phyloP scores from a whole-genome alignment of 2,797 vertebrate species.

The Natrix natrix region DNA sequence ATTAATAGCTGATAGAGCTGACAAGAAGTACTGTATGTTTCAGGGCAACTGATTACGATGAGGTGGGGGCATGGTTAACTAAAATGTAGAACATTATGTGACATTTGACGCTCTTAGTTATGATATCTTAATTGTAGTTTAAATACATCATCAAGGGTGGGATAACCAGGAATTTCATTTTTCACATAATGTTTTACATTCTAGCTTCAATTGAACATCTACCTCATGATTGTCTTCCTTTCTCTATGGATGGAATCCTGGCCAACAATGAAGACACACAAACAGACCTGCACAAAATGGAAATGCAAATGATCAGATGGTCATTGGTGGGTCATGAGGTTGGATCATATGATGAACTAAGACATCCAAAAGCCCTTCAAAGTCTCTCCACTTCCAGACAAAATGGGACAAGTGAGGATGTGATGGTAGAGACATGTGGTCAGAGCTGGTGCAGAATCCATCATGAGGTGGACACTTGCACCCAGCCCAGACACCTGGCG shows the following conservation, averaged over 20 bases:
- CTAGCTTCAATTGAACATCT: not conserved
- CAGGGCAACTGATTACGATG: not conserved
- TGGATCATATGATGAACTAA: not conserved
- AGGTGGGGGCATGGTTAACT: not conserved
- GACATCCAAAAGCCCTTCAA: not conserved
- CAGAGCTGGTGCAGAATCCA: not conserved
- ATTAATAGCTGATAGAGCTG: not conserved
- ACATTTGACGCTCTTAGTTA: not conserved
- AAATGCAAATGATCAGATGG: not conserved
- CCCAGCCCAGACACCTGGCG: not conserved
- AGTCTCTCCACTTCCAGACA: not conserved
- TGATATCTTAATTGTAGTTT: not conserved
- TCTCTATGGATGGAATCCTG: not conserved
- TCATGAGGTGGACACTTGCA: not conserved
- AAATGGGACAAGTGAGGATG: not conserved
- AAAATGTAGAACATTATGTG: not conserved
- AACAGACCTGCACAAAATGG: not conserved
- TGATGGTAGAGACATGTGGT: not conserved
- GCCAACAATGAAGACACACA: not conserved
- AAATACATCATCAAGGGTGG: not conserved
- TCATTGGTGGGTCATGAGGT: not conserved
- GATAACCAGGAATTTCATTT: not conserved
- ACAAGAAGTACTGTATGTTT: not conserved
- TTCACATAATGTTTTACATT: not conserved
- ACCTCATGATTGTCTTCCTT: not conserved